Evolutionary conservation across 2,888 invertebrate species (phyloP), one percentile per base, ranked within the genome.

Genomic region (Iselma pallidipennis): DNA sequence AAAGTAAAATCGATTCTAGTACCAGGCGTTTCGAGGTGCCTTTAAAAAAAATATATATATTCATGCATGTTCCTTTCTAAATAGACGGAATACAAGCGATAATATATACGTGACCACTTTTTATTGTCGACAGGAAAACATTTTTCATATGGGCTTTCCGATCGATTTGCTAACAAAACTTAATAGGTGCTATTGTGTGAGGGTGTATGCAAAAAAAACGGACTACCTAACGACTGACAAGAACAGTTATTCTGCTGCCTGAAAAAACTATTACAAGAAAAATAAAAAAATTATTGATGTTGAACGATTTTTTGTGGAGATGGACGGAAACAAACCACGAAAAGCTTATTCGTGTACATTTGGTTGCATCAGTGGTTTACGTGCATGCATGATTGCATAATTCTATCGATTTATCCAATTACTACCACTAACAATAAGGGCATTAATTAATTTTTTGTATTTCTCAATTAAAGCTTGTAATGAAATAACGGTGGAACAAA

Each of bases 11-110:
- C 66, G 55, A 66, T 68, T 62, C 25, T 59, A 55, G 68, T 68
- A 61, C 68, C 68, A 66, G 68, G 68, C 66, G 50, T 57, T 61
- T 57, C 62, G 48, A 31, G 62, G 49, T 51, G 54, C 61, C 45
- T 25, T 57, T 54, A 53, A 14, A 54, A 60, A 51, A 56, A 16
- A 28, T 9, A 50, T 5, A 16, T 16, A 37, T 37, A 16, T 26
- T 14, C 9, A 16, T 29, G 26, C 9, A 50, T 50, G 12, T 6
- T 6, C 42, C 7, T 9, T 16, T 37, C 19, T 9, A 16, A 19
- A 16, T 37, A 16, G 6, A 37, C 37, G 9, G 9, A 37, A 16
- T 37, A 37, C 1, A 37, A n/a, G 6, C 4, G 16, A 37, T 6
- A 37, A 37, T 6, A 2, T 6, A 37, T 16, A 26, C 50, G 29